Base-by-base conservation (phyloP, 2,888 invertebrate genomes). In the Macaria liturata region DNA sequence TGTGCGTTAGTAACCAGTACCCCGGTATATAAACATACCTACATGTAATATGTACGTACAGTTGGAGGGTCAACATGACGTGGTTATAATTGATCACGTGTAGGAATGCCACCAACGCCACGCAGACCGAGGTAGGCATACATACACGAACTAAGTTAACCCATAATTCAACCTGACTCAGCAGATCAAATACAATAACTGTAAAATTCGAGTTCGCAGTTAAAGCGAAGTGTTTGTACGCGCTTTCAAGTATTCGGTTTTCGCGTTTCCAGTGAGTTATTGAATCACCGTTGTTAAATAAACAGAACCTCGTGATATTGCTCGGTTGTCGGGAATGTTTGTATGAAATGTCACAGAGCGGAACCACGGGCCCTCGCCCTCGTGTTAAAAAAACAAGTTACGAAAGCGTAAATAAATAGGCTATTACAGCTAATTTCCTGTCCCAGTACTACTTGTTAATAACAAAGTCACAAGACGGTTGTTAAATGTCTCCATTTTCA, bases 81-180 rank as follows among this genome's bases (percentile, higher is more conserved):
- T 43, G 32, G 59, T 43, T 57, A 53, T 64, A 64, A 66, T 62
- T 59, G 59, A 66, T 58, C 62, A 51, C 62, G 58, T 62, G 54
- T 49, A 40, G 62, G 61, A 62, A 64, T 64, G 48, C 46, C 56
- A 52, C 30, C 47, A 55, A 61, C 50, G 50, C 42, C n/a, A 5
- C 4, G 4, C n/a, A 42, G 20, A 20, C 20, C 20, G 20, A 20
- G 2, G 20, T 20, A 37, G 34, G 4, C 7, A 37, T 3, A 37
- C 3, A 6, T 6, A 37, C 3, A 7, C 4, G 3, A 37, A 37
- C 20, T 37, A 37, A 6, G 34, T 7, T 37, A 37, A 37, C 34
- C 34, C 34, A 37, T 37, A 37, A 37, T 7, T 37, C 34, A 6
- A 7, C 5, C 7, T 37, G 7, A 37, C 34, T 37, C 7, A 6